Base-by-base conservation (phyloP, 1,140 invertebrate species). In the Diachasma alloeum region DNA sequence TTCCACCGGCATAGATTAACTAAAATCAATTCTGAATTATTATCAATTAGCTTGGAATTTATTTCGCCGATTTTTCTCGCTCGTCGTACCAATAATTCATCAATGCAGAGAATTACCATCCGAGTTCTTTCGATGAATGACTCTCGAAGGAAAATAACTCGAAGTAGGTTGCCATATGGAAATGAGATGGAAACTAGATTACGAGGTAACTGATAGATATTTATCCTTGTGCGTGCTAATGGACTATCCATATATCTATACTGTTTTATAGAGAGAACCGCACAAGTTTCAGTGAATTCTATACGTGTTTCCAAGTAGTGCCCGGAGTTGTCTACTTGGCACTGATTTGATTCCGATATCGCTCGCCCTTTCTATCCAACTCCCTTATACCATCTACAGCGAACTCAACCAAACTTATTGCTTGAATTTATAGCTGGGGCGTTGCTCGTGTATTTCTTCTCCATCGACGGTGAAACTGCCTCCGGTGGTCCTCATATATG, bases 341-440 rank as follows among this genome's bases (percentile, higher is more conserved):
- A 70, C 75, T 79, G 78, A 79, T 79, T 79, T 74, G 72, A 79
- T 79, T 76, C 72, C 75, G 68, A 76, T 76, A 79, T 76, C 72
- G 37, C 69, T 42, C 59, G 67, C 63, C 77, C 70, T 53, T 56
- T 70, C 42, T 56, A 31, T 53, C 22, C 56, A 59, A 22, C 22
- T 26, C 15, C 72, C 72, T 31, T 24, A 6, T 22, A 42, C 59
- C 59, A 53, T 42, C 39, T 63, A 36, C 15, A 17, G n/a, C 37
- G 36, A 68, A 68, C 66, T 68, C 66, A 37, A 0, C 59, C 66
- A 68, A 75, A 79, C 72, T 76, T 79, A 79, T 79, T 79, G 78
- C 71, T 22, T 63, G 74, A 79, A 79, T 76, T 79, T 79, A 79
- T 76, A 26, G 71, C 44, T 15, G 19, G 53, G 67, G 72, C 63